Percentiles rank a stretch among this genome's conserved stretches.
These are phyloP conservation scores for Eupithecia dodoneata DNA, from an alignment of 2,888 invertebrate genomes.

Conservation along the genomic window DNA sequence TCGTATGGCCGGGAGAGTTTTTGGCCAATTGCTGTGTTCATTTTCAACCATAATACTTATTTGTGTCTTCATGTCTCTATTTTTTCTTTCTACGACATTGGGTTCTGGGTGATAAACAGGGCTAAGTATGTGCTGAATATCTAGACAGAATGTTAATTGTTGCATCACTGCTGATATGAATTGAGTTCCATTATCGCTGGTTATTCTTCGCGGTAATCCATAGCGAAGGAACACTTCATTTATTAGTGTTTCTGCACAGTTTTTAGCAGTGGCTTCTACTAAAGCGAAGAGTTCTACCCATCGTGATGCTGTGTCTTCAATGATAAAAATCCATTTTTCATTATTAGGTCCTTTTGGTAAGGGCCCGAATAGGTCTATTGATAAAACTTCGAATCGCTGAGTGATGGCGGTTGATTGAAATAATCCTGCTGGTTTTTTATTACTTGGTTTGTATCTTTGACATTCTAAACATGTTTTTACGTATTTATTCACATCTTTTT, in stretches of 20 bases:
- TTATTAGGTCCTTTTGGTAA: background rate
- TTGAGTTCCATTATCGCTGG: constrained; percentile 56
- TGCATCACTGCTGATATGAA: constrained; percentile 35
- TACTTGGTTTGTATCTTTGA: constrained; percentile 16
- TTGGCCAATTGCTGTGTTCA: background rate
- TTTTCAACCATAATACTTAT: background rate
- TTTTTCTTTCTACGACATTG: background rate
- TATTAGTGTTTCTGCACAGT: constrained; percentile 30
- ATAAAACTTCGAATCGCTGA: constrained; percentile 6
- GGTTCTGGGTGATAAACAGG: background rate
- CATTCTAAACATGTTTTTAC: constrained; percentile 13
- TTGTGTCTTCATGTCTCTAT: background rate
- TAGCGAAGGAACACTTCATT: constrained; percentile 50
- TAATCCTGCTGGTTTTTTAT: constrained; percentile 11
- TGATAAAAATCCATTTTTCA: constrained; percentile 5
- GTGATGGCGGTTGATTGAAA: constrained; percentile 3
- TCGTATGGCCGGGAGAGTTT: background rate
- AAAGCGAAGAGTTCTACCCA: background rate
- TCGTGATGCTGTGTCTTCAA: constrained; percentile 40
- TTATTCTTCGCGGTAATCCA: constrained; percentile 53
- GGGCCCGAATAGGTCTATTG: constrained; percentile 16
- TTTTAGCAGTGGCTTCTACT: background rate
- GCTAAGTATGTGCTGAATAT: background rate
- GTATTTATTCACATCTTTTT: background rate
- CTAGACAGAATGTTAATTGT: background rate